Percentiles rank a stretch among this genome's conserved stretches.
Conservation (phyloP, 2,888 invertebrate genomes). For the Apotomis capreana region DNA sequence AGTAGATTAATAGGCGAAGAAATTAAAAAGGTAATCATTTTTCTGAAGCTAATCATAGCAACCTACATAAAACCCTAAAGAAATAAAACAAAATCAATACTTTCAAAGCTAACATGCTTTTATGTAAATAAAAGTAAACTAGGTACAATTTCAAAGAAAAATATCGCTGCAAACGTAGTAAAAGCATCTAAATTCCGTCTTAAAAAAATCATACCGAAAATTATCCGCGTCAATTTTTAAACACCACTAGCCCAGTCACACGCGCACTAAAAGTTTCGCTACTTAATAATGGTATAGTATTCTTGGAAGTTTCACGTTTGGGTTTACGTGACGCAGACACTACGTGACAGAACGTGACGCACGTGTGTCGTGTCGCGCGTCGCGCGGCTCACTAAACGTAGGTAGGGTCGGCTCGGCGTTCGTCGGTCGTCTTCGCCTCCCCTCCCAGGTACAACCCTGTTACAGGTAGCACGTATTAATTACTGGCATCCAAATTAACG, state of each 20-base stretch:
- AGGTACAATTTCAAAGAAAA: background rate
- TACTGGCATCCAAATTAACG: slow-evolving; percentile 75
- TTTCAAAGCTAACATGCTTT: too few relatives aligned
- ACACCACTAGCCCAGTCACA: slow-evolving; percentile 18
- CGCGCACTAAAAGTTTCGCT: slow-evolving; percentile 23
- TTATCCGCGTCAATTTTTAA: slow-evolving; percentile 32
- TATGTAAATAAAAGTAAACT: background rate
- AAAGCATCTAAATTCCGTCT: background rate
- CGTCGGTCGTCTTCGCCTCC: slow-evolving; percentile 60
- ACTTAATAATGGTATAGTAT: slow-evolving; percentile 3
- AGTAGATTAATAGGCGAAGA: too few relatives aligned
- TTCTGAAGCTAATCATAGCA: too few relatives aligned
- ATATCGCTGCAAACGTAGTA: background rate
- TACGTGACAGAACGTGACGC: slow-evolving; percentile 6
- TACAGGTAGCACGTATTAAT: slow-evolving; percentile 65
- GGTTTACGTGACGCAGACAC: slow-evolving; percentile 43
- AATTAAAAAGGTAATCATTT: too few relatives aligned
- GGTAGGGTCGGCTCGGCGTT: slow-evolving; percentile 49
- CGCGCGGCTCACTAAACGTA: slow-evolving; percentile 65
- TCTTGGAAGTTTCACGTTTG: slow-evolving; percentile 53
- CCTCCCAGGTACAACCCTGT: slow-evolving; percentile 59
- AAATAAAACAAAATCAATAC: too few relatives aligned
- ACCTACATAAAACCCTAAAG: too few relatives aligned
- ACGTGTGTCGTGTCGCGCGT: slow-evolving; percentile 53
- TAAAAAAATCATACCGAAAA: slow-evolving; percentile 17